phyloP scores from a whole-genome alignment of 2,797 vertebrate species.

The Anabacerthia variegaticeps region DNA sequence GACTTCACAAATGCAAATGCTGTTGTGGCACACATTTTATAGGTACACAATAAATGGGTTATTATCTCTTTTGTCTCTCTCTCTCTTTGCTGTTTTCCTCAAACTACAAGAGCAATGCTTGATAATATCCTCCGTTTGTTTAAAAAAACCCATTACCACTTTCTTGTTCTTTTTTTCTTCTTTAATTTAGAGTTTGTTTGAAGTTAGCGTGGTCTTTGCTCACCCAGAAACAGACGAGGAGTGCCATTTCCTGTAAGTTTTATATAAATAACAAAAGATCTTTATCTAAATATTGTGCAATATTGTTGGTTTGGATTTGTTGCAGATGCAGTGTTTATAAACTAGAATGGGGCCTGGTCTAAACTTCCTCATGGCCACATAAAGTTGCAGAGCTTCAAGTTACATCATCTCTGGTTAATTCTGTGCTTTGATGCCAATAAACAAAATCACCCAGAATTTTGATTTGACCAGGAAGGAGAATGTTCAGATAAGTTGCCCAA shows the following conservation, averaged over 20 bases:
- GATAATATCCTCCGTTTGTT: constrained; percentile 34
- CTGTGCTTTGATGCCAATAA: background rate
- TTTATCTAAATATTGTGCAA: constrained; percentile 61
- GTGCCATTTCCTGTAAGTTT: constrained; percentile 96
- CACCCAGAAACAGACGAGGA: constrained; percentile 90
- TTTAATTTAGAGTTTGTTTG: constrained; percentile 85
- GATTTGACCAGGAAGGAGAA: background rate
- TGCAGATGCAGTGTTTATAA: constrained; percentile 35
- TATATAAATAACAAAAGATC: constrained; percentile 48
- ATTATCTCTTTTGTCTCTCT: background rate
- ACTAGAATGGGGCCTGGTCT: background rate
- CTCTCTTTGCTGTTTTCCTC: background rate
- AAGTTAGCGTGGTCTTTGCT: constrained; percentile 90
- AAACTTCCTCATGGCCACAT: background rate
- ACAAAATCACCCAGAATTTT: background rate
- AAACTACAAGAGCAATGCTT: background rate
- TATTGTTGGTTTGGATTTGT: constrained; percentile 45
- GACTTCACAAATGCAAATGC: constrained; percentile 24
- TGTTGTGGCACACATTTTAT: background rate
- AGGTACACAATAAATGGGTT: background rate
- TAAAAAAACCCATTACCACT: constrained; percentile 17
- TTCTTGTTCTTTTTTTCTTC: constrained; percentile 32
- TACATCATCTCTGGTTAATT: background rate
- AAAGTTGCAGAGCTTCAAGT: background rate
- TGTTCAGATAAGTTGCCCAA: background rate